Conservation (phyloP, 2,797 vertebrate species). For the Girardinus metallicus region DNA sequence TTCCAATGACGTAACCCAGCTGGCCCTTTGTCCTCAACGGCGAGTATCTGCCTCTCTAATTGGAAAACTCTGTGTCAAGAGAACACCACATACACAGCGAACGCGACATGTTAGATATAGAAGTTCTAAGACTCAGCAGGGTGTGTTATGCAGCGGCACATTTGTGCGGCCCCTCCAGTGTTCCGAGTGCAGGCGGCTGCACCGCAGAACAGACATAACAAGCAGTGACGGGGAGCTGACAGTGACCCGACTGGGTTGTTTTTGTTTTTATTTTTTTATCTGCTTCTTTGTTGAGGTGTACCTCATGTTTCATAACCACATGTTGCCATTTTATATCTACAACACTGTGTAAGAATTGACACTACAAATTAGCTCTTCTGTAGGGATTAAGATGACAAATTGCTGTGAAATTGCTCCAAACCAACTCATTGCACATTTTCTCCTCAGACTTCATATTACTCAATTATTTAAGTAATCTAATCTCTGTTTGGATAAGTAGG, state of each 20-base stretch:
- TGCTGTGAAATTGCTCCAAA: not conserved
- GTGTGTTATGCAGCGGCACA: conserved; percentile 10
- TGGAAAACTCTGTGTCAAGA: conserved; percentile 56
- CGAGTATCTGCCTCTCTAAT: conserved; percentile 49
- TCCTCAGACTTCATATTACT: not conserved
- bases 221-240: not conserved
- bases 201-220: conserved; percentile 4
- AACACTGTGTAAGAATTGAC: too few relatives aligned
- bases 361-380: not conserved
- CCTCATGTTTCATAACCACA: not conserved
- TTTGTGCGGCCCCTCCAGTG: not conserved
- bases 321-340: not conserved
- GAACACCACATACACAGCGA: conserved; percentile 30
- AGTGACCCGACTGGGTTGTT: not conserved
- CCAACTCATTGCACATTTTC: not conserved
- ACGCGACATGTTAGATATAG: conserved; percentile 14
- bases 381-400: not conserved
- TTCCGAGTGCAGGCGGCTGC: conserved; percentile 4
- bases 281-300: not conserved
- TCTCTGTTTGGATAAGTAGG: not conserved
- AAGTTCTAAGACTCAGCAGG: conserved; percentile 10
- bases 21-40: conserved; percentile 71
- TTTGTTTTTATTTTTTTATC: not conserved
- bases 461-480: not conserved
- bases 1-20: conserved; percentile 81